phyloP scores from a whole-genome alignment of 1,140 invertebrate species.

The Dinoponera quadriceps region DNA sequence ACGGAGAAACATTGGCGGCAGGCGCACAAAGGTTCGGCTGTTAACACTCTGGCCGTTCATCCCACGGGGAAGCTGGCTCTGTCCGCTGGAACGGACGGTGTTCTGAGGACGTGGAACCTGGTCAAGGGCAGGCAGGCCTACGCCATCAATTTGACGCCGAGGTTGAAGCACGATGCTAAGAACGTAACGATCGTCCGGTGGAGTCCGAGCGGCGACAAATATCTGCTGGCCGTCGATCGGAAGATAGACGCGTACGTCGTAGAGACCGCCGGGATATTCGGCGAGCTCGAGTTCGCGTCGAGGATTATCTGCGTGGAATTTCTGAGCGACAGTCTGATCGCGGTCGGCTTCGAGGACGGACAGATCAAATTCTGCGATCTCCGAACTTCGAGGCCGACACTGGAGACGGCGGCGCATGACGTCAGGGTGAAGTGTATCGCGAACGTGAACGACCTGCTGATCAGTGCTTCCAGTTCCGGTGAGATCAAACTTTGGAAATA shows the following conservation, averaged over 20 bases:
- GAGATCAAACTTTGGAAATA: constrained; percentile 92
- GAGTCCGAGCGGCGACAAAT: constrained; percentile 90
- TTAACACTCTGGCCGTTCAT: constrained; percentile 92
- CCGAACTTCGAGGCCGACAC: constrained; percentile 82
- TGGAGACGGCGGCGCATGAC: constrained; percentile 87
- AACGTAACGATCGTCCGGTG: constrained; percentile 87
- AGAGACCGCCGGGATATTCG: constrained; percentile 89
- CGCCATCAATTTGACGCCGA: constrained; percentile 92
- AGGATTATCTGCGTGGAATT: constrained; percentile 89
- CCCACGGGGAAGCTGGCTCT: constrained; percentile 95
- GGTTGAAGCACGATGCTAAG: constrained; percentile 85
- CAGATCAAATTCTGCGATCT: constrained; percentile 88
- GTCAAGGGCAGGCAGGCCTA: constrained; percentile 96
- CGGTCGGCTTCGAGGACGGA: constrained; percentile 91
- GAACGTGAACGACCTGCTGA: constrained; percentile 85
- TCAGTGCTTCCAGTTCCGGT: constrained; percentile 91
- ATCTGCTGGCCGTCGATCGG: constrained; percentile 90
- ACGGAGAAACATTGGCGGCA: constrained; percentile 91
- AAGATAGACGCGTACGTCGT: constrained; percentile 92
- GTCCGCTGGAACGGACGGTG: constrained; percentile 93
- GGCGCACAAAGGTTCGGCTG: constrained; percentile 89
- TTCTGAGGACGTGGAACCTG: constrained; percentile 96
- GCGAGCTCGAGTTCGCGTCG: constrained; percentile 86
- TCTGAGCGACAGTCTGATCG: constrained; percentile 87
- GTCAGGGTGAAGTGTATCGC: constrained; percentile 89